Evolutionary conservation across 2,888 invertebrate species (phyloP).

Genomic region (Scaptomyza caliginosa): DNA sequence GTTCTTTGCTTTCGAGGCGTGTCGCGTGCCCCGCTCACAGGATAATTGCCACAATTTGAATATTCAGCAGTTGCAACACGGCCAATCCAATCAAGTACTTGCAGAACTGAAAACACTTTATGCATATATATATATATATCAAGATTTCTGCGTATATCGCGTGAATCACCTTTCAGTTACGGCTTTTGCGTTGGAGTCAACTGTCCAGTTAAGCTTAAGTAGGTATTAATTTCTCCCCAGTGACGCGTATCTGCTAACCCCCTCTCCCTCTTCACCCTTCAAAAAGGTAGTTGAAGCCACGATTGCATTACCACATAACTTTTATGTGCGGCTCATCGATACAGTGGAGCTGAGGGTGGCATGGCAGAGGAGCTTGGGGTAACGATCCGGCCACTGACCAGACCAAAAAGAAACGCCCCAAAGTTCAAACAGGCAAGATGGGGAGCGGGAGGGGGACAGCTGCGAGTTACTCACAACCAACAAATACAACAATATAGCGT

Average conservation of each 20-base stretch:
- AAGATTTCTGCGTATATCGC: slow-evolving; percentile 49
- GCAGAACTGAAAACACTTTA: neutral
- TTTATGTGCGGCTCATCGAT: slow-evolving; percentile 44
- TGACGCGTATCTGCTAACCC: slow-evolving; percentile 16
- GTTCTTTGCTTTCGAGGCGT: slow-evolving; percentile 27
- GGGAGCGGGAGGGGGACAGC: neutral
- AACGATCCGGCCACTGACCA: slow-evolving; percentile 40
- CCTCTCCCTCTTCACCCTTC: neutral
- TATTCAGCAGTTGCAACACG: slow-evolving; percentile 46
- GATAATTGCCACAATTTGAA: slow-evolving; percentile 69
- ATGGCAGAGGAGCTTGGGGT: neutral
- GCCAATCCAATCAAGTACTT: slow-evolving; percentile 10
- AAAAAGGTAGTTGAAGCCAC: slow-evolving; percentile 25
- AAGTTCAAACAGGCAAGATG: neutral
- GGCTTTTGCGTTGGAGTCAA: slow-evolving; percentile 37
- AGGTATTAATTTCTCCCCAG: slow-evolving; percentile 81
- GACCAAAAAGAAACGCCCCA: slow-evolving; percentile 12
- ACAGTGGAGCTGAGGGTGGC: slow-evolving; percentile 10
- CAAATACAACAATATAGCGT: slow-evolving; percentile 77
- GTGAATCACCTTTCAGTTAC: slow-evolving; percentile 65
- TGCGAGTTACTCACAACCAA: slow-evolving; percentile 64
- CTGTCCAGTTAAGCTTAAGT: slow-evolving; percentile 79
- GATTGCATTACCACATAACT: slow-evolving; percentile 73
- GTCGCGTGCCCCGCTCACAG: slow-evolving; percentile 38
- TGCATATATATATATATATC: slow-evolving; percentile 32